Evolutionary conservation across 2,888 invertebrate species (phyloP), one percentile per base, ranked within the genome.

Genomic region (Boloria selene): DNA sequence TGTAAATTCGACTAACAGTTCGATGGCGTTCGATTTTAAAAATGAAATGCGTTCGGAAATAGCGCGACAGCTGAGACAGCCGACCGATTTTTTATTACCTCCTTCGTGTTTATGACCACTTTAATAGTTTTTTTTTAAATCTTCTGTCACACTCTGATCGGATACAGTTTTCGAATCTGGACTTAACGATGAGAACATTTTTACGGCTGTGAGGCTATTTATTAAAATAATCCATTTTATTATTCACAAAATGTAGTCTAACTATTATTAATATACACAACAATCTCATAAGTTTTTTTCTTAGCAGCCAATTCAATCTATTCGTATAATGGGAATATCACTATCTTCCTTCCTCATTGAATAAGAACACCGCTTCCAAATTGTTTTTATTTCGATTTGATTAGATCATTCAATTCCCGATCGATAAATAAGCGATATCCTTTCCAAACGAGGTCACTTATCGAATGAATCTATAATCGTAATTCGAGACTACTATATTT

Each of bases 51-150:
- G 89, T 87, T 89, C 88, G 81, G 84, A 91, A 91, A 91, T 91
- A 91, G 87, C 89, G 79, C 89, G 90, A 90, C 91, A 91, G 92
- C 91, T 91, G 92, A 91, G 82, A 86, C 87, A 87, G 87, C 31
- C 89, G 81, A 82, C 73, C 78, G 78, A 81, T 87, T 91, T 90
- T 91, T 92, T 91, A 90, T 89, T 88, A 83, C 90, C 86, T 85
- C 86, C 88, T 83, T 86, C 86, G 85, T 89, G 90, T 91, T 92
- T 91, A 91, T 88, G 89, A 90, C 85, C 90, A 87, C 90, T 91
- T 90, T 90, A 90, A 88, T 86, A 87, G 88, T 86, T 89, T 78
- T 87, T 88, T 89, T 75, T 82, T 85, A 56, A 83, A 86, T 85
- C 84, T 87, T 84, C 85, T 86, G 84, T 88, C 88, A 85, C 85